Evolutionary conservation across 2,113 vertebrate genomes (phyloP).

Genomic region (Pelmatolapia mariae): DNA sequence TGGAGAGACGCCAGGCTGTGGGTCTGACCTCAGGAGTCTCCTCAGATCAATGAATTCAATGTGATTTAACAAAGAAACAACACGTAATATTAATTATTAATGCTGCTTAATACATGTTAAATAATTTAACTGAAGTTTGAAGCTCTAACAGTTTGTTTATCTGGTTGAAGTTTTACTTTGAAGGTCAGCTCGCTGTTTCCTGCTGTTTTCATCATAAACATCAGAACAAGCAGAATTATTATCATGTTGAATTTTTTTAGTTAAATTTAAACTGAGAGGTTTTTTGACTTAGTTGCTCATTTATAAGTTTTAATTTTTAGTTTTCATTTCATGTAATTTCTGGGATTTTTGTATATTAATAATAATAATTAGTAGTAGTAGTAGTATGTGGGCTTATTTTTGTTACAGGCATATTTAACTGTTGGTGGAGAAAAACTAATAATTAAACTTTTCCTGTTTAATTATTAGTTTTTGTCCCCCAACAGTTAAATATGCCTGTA

Average conservation of each 20-base stretch:
- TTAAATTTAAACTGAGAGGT: fast-evolving
- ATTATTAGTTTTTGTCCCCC: too few relatives aligned
- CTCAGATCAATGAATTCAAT: not conserved
- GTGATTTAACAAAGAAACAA: not conserved
- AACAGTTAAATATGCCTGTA: too few relatives aligned
- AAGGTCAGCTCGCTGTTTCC: not conserved
- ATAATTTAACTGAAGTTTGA: not conserved
- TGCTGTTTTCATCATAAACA: not conserved
- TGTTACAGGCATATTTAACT: too few relatives aligned
- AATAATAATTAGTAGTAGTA: too few relatives aligned
- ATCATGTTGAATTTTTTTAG: not conserved
- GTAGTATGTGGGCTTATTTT: too few relatives aligned
- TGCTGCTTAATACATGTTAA: not conserved
- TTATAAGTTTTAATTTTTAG: not conserved
- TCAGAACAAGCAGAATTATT: not conserved
- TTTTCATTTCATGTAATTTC: not conserved
- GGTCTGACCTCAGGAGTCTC: not conserved
- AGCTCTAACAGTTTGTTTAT: not conserved
- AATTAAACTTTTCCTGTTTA: too few relatives aligned
- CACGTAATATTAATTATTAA: not conserved
- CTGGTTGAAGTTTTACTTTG: not conserved
- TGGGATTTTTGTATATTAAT: not conserved
- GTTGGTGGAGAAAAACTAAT: too few relatives aligned
- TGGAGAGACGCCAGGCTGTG: not conserved
- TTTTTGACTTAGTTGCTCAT: not conserved